phyloP scores from a whole-genome alignment of 2,797 vertebrate species.

The Pseudochromis fuscus region DNA sequence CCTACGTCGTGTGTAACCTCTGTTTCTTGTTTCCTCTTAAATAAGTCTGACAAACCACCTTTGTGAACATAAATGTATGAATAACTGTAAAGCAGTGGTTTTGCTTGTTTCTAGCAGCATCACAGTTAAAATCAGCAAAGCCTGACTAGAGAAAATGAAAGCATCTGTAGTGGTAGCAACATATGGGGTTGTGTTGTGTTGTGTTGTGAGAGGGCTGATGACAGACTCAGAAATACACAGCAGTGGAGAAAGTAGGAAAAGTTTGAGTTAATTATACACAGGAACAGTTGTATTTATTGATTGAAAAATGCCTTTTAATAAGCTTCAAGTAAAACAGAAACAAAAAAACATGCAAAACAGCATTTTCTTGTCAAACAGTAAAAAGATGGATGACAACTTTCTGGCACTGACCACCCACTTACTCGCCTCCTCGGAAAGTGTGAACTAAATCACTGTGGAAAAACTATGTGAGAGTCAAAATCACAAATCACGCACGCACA shows the following conservation, averaged over 20 bases:
- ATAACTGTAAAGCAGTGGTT: neutral
- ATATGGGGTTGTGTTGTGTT: slow-evolving; percentile 49
- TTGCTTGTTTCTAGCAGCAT: neutral
- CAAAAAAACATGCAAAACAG: slow-evolving; percentile 16
- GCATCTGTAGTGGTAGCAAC: slow-evolving; percentile 39
- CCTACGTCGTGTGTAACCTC: no score
- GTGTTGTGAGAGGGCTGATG: slow-evolving; percentile 50
- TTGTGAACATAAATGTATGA: neutral
- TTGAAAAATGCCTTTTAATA: slow-evolving; percentile 42
- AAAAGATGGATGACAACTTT: slow-evolving; percentile 45
- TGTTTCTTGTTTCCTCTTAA: neutral
- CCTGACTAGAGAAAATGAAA: slow-evolving; percentile 25
- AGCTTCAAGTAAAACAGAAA: slow-evolving; percentile 26
- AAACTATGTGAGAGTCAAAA: slow-evolving; percentile 36
- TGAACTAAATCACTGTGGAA: slow-evolving; percentile 53
- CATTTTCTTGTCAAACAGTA: slow-evolving; percentile 47
- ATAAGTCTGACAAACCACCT: slow-evolving; percentile 3
- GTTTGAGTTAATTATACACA: slow-evolving; percentile 32
- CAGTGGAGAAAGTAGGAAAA: slow-evolving; percentile 15
- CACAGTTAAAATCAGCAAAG: slow-evolving; percentile 21
- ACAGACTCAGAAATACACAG: slow-evolving; percentile 52
- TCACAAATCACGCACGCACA: slow-evolving; percentile 13
- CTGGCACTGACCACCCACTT: slow-evolving; percentile 56
- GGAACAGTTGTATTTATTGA: slow-evolving; percentile 20
- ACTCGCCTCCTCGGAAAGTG: slow-evolving; percentile 50